Evolutionary conservation across 2,113 vertebrate genomes (phyloP).

Genomic region (Ariopsis seemanni): DNA sequence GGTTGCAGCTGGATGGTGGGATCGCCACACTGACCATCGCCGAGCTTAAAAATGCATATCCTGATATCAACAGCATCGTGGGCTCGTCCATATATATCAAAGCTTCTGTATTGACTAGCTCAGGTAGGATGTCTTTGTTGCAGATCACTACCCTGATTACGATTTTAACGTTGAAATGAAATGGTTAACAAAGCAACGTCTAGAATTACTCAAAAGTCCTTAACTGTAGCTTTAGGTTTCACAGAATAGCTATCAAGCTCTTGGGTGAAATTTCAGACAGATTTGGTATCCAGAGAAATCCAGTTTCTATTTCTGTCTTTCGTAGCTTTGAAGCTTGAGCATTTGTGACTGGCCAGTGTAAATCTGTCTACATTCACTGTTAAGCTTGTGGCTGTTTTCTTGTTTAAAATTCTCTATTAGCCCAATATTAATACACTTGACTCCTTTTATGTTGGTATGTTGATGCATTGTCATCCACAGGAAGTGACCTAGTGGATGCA

Average conservation of each 20-base stretch:
- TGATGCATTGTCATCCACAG: slow-evolving; percentile 60
- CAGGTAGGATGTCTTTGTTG: slow-evolving; percentile 60
- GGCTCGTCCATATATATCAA: slow-evolving; percentile 71
- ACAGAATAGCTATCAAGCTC: neutral
- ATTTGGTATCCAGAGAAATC: neutral
- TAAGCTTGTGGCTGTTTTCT: neutral
- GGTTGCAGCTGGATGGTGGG: slow-evolving; percentile 67
- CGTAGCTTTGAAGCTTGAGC: neutral
- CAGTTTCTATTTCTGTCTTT: neutral
- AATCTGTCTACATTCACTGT: neutral
- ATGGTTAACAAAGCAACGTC: neutral
- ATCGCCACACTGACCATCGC: slow-evolving; percentile 59
- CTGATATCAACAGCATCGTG: slow-evolving; percentile 59
- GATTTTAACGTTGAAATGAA: neutral
- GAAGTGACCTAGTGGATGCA: slow-evolving; percentile 87
- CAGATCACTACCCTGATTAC: neutral
- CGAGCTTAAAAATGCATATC: slow-evolving; percentile 64
- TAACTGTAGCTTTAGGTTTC: neutral
- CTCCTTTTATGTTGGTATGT: neutral
- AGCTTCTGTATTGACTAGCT: slow-evolving; percentile 71
- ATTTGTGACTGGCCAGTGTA: neutral
- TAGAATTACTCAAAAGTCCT: neutral
- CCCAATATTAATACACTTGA: neutral
- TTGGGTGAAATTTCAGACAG: neutral
- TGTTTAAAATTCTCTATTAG: neutral